Base-by-base conservation (phyloP, 2,113 vertebrate genomes). In the Balaenoptera acutorostrata region DNA sequence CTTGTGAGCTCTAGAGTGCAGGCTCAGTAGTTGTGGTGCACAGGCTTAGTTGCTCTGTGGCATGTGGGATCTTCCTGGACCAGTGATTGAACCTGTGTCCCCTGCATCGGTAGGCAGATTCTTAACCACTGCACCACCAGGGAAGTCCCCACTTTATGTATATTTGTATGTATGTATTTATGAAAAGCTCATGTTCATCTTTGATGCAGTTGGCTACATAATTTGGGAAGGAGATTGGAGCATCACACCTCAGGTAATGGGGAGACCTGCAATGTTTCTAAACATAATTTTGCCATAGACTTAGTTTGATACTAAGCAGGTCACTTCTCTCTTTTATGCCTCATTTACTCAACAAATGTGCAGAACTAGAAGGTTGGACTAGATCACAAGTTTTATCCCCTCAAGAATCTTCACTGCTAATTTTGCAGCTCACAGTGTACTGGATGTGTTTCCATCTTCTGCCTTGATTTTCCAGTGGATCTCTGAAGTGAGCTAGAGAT, bases 381-480 rank as follows among this genome's bases (percentile, higher is more conserved):
- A 71, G 59, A 80, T 88, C 23, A 91, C 11, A 69, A 74, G 25
- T 8, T 61, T 61, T 10, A 61, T 21, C 17, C 20, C 55, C 55
- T 49, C 49, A 78, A 57, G 80, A 94, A 27, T 78, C 14, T 83
- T 63, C 41, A 57, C 12, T 59, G 63, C 33, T 83, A 44, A 88
- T 81, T 88, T 66, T 87, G 80, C 80, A 85, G 77, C 33, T 39
- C 17, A 2, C 11, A 29, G 41, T 8, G 44, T 78, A 29, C 31
- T 83, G 61, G 66, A 69, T 97, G 78, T 89, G 64, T 94, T 74
- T 77, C 75, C n/a, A 36, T 61, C 55, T 90, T 90, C 80, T 0
- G 11, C 59, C n/a, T 91, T 91, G 31, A 31, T 69, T 84, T 93
- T 95, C 85, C 46, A 3, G n/a, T 59, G 85, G 92, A 89, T 85